Conservation (phyloP, 2,113 vertebrate species). For the Sphyrna mokarran region DNA sequence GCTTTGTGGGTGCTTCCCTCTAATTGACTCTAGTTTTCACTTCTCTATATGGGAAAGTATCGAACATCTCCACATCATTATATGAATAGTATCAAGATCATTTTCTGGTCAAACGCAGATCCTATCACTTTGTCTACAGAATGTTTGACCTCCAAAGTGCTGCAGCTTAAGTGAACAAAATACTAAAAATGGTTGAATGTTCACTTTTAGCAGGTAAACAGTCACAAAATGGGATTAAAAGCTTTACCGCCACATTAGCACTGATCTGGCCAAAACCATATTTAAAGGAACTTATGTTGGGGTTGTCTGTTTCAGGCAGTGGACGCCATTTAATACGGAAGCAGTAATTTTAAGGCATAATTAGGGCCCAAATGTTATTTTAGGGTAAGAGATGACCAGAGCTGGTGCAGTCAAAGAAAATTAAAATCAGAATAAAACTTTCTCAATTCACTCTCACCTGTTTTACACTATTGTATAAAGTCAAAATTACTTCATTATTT, state of each 20-base stretch:
- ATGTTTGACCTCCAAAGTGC: neutral
- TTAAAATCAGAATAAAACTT: neutral
- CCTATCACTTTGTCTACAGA: neutral
- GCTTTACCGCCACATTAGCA: neutral
- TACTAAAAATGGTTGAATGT: neutral
- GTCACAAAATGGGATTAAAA: neutral
- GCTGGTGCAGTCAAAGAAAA: too few species aligned
- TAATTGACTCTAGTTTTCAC: too few species aligned
- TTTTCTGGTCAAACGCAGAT: neutral
- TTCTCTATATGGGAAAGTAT: neutral
- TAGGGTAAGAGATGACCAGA: neutral
- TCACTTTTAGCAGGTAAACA: neutral
- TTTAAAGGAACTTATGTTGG: neutral
- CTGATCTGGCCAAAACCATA: neutral
- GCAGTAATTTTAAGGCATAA: neutral
- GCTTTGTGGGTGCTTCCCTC: too few species aligned
- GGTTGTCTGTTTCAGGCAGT: too few species aligned
- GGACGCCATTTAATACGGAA: too few species aligned
- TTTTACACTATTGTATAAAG: neutral
- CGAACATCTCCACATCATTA: neutral
- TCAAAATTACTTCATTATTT: neutral
- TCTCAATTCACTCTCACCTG: neutral
- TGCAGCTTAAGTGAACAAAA: neutral
- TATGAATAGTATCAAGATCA: neutral
- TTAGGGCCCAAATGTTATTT: neutral